Percentiles rank a stretch among this genome's conserved stretches.
Conservation (phyloP, 1,140 invertebrate species). For the Goniozus legneri region DNA sequence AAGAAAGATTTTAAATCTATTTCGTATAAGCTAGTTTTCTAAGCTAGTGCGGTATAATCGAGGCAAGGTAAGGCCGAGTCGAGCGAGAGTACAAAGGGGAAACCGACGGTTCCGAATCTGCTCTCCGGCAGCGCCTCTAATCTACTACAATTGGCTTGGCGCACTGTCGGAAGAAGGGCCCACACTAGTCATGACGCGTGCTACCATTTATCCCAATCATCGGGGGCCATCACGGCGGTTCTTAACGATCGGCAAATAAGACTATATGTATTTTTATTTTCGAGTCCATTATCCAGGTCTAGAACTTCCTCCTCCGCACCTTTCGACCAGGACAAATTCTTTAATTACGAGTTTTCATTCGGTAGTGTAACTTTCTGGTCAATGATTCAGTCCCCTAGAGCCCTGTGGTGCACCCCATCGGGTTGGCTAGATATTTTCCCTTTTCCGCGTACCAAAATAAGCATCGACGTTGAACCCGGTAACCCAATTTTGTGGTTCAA, state of each 20-base stretch:
- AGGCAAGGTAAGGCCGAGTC: conserved; percentile 28
- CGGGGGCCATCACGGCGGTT: conserved; percentile 34
- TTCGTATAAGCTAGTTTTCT: too few species aligned
- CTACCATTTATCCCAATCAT: conserved; percentile 54
- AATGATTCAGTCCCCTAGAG: too few species aligned
- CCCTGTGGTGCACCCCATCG: too few species aligned
- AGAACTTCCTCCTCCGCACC: conserved; percentile 22
- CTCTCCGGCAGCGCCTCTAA: conserved; percentile 44
- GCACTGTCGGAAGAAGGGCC: conserved; percentile 33
- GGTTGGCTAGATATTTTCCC: too few species aligned
- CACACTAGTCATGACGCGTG: conserved; percentile 46
- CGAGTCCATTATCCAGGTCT: conserved; percentile 36
- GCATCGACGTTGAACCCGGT: too few species aligned
- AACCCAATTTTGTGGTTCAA: too few species aligned
- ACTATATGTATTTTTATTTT: conserved; percentile 15
- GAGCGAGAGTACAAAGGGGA: conserved; percentile 43
- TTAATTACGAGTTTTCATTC: too few species aligned
- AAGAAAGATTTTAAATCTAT: too few species aligned
- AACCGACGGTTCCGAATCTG: conserved; percentile 47
- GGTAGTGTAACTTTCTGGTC: too few species aligned
- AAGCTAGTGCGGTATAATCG: too few species aligned
- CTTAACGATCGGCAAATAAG: conserved; percentile 50
- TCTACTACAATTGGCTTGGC: conserved; percentile 48
- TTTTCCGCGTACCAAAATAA: too few species aligned
- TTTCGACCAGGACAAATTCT: conserved; percentile 10